A percentile compares a stretch with the other conserved stretches of the same genome.
These are phyloP conservation scores for Alexandromys oeconomus DNA, from an alignment of 2,797 vertebrate species.

Conservation along the genomic window DNA sequence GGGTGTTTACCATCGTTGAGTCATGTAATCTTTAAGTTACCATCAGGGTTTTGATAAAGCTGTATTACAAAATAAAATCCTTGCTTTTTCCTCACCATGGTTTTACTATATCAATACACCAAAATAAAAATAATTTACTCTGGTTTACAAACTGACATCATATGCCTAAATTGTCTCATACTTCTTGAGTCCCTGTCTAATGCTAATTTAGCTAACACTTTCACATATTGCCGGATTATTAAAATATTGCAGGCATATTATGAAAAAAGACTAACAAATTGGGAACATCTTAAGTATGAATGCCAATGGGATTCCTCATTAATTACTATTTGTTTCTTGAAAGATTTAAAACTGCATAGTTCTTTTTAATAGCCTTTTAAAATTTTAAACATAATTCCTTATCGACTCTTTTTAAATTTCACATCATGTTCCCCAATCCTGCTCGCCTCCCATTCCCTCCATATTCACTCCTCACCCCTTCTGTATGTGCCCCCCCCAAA, in stretches of 20 bases:
- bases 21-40: not conserved
- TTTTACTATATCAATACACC: not conserved
- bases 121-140: not conserved
- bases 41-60: not conserved
- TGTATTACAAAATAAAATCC: not conserved
- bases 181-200: not conserved
- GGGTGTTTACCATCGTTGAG: not conserved
- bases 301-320: constrained; percentile 12
- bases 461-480: not conserved
- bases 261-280: not conserved
- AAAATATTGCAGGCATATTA: not conserved
- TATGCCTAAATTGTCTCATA: not conserved
- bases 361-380: not conserved
- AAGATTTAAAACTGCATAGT: not conserved
- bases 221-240: not conserved
- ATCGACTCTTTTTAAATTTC: not conserved
- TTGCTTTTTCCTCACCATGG: not conserved
- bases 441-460: not conserved
- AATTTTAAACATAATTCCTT: not conserved
- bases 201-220: not conserved
- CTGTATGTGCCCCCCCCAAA: not conserved
- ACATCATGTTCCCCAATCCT: not conserved
- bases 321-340: not conserved
- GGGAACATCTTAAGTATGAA: constrained; percentile 14
- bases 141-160: not conserved